Percentiles rank a stretch among this genome's conserved stretches.
These are phyloP conservation scores for Scopus umbretta DNA, from an alignment of 2,113 vertebrate genomes.

Conservation along the genomic window DNA sequence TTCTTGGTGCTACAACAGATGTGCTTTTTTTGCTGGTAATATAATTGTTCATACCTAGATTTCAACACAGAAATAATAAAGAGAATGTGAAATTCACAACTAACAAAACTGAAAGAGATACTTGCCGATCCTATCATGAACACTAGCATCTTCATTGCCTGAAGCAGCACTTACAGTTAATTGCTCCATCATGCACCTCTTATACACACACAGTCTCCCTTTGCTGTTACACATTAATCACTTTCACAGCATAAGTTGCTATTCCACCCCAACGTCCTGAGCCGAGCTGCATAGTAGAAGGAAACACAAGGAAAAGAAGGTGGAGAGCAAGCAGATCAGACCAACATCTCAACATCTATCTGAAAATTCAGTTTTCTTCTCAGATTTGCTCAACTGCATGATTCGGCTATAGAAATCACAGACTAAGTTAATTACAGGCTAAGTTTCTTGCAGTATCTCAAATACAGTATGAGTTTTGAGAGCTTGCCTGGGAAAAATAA, in stretches of 20 bases:
- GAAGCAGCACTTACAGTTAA: neutral
- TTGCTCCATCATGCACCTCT: neutral
- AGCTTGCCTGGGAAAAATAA: neutral
- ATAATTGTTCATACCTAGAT: neutral
- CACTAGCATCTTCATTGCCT: neutral
- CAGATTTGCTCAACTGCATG: neutral
- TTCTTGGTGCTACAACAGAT: neutral
- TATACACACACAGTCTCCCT: neutral
- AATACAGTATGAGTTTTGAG: neutral
- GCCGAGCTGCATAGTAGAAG: neutral
- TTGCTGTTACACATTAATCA: neutral
- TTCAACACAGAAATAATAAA: neutral
- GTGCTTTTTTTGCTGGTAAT: neutral
- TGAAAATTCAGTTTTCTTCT: neutral
- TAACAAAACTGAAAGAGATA: neutral
- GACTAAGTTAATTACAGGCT: neutral
- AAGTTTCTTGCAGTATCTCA: neutral
- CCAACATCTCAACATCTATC: neutral
- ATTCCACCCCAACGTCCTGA: neutral
- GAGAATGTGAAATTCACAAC: neutral
- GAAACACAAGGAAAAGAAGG: neutral
- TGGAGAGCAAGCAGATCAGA: neutral
- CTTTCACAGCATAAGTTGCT: neutral
- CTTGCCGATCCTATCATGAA: neutral
- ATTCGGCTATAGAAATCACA: neutral